Base-by-base conservation (phyloP, 2,888 invertebrate species). In the Mesorhabditis spiculigera region DNA sequence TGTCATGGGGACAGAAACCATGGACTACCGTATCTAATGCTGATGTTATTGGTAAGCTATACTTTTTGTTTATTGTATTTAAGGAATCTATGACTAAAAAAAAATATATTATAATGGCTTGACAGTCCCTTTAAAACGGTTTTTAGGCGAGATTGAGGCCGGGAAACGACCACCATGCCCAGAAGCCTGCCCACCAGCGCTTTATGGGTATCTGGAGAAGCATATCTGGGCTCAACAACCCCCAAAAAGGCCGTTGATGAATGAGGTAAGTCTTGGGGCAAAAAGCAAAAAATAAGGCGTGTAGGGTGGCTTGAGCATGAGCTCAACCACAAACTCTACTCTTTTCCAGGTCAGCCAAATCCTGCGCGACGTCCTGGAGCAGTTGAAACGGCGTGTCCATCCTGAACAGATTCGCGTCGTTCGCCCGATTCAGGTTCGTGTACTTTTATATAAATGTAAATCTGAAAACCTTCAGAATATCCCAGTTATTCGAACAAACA, bases 201-300 rank as follows among this genome's bases (percentile, higher is more conserved):
- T 98, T 28, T 98, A 97, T 89, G 93, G 93, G 44, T 79, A 73
- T 61, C 89, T 97, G 63, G 94, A 97, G 93, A 93, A 93, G 44
- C 91, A 92, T 80, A 96, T 96, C 87, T 98, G 98, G 98, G 91
- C 93, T 3, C 95, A 96, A 87, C 96, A 97, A 86, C 95, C 97
- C 0, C 91, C 92, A 66, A 93, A 93, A 86, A 88, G 97, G 74
- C 97, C 95, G 0, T 91, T 91, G 62, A 95, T 97, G 82, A 92
- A 92, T 85, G 91, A 92, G 78, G 91, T 97, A 28, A 28, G 28
- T 28, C 28, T 28, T 28, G 28, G 28, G 28, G 28, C 28, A 28
- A 28, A 28, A 28, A 28, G 28, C 28, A 28, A 28, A 28, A 28
- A 28, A 28, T 28, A 28, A 28, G 28, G 28, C 28, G 28, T 28